Conservation (phyloP, 2,888 invertebrate species). For the Melanophora roralis region DNA sequence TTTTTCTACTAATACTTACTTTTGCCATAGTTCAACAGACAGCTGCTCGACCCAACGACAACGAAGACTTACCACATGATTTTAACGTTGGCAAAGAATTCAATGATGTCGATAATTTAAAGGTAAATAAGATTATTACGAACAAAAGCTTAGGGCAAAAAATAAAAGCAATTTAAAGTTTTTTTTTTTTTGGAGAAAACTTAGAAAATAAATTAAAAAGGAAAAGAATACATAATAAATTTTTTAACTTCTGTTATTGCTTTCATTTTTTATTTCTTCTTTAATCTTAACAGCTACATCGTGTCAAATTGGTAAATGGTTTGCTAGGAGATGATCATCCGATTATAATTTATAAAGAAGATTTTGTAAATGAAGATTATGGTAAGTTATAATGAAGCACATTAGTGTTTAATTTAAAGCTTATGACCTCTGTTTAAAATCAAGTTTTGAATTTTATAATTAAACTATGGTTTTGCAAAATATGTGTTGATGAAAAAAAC, state of each 20-base stretch:
- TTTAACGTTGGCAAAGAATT: conserved; percentile 58
- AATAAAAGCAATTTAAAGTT: background rate
- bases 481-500: too few species aligned
- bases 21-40: conserved; percentile 20
- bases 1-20: conserved; percentile 49
- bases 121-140: conserved; percentile 69
- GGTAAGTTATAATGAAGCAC: conserved; percentile 64
- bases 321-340: conserved; percentile 71
- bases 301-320: conserved; percentile 68
- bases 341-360: conserved; percentile 74
- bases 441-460: too few species aligned
- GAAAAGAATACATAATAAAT: background rate
- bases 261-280: background rate
- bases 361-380: conserved; percentile 74
- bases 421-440: too few species aligned
- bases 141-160: background rate
- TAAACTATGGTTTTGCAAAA: too few species aligned
- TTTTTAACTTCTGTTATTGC: too few species aligned
- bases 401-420: too few species aligned
- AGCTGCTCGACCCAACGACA: conserved; percentile 22
- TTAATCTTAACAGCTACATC: conserved; percentile 70
- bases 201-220: background rate
- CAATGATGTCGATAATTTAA: conserved; percentile 70
- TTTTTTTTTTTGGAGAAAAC: background rate
- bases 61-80: conserved; percentile 38